Conservation (phyloP, 2,888 invertebrate genomes). For the Encarsia formosa region DNA sequence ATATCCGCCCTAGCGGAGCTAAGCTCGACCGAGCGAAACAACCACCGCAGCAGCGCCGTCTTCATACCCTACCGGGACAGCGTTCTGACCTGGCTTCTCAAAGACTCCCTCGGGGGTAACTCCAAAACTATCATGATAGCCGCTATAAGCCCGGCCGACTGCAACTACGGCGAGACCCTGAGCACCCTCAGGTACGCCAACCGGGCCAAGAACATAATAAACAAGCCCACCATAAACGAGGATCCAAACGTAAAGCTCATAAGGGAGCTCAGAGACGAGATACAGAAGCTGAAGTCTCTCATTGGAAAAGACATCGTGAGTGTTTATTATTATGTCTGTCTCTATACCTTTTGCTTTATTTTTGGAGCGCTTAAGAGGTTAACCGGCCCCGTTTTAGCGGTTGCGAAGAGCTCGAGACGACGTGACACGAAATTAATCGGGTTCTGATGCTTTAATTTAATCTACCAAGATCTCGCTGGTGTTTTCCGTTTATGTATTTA, state of each 20-base stretch:
- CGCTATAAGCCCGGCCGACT: conserved; percentile 75
- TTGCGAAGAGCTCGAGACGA: too few relatives aligned
- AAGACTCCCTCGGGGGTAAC: conserved; percentile 85
- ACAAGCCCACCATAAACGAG: conserved; percentile 86
- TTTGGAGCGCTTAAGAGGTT: too few relatives aligned
- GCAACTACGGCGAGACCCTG: conserved; percentile 82
- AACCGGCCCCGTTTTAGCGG: too few relatives aligned
- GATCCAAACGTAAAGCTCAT: conserved; percentile 86
- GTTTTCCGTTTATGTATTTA: too few relatives aligned
- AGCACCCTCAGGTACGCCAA: conserved; percentile 85
- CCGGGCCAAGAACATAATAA: conserved; percentile 85
- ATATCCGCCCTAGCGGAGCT: conserved; percentile 74
- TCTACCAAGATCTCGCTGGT: too few relatives aligned
- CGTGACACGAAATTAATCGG: too few relatives aligned
- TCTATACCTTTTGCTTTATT: too few relatives aligned
- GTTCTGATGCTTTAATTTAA: too few relatives aligned
- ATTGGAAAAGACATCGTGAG: conserved; percentile 66
- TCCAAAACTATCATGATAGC: conserved; percentile 91
- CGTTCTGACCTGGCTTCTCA: conserved; percentile 81
- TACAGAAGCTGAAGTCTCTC: conserved; percentile 73
- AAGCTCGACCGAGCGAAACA: conserved; percentile 48
- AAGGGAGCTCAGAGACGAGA: conserved; percentile 78
- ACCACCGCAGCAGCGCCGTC: conserved; percentile 52
- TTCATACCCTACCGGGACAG: conserved; percentile 88
- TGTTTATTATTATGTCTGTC: conserved; percentile 33